Percentiles rank a stretch among this genome's conserved stretches.
Conservation (phyloP, 2,113 vertebrate species). For the Puffinus mauretanicus region DNA sequence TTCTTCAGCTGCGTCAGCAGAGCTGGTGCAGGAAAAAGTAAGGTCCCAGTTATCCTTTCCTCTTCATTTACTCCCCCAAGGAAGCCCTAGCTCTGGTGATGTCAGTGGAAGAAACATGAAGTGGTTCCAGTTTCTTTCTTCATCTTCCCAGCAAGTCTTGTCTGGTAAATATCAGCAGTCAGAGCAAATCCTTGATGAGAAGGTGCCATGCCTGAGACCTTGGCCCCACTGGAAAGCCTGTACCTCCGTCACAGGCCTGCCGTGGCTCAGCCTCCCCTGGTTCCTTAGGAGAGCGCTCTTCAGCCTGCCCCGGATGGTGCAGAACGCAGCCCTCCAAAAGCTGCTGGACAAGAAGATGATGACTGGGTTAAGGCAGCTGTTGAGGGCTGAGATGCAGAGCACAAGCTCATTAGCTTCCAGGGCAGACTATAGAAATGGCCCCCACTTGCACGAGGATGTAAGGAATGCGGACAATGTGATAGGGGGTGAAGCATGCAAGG, state of each 20-base stretch:
- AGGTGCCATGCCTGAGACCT: neutral
- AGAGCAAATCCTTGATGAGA: neutral
- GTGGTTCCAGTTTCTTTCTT: neutral
- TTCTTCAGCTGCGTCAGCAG: neutral
- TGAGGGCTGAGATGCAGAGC: slow-evolving; percentile 69
- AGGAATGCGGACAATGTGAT: slow-evolving; percentile 64
- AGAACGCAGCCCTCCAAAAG: slow-evolving; percentile 62
- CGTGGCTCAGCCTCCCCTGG: slow-evolving; percentile 2
- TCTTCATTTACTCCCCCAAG: neutral
- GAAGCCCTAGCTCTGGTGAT: neutral
- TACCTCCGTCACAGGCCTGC: slow-evolving; percentile 46
- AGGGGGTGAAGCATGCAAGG: slow-evolving; percentile 70
- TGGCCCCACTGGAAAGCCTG: neutral
- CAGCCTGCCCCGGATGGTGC: slow-evolving; percentile 54
- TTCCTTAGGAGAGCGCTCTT: slow-evolving; percentile 44
- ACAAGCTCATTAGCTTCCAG: slow-evolving; percentile 61
- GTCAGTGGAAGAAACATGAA: neutral
- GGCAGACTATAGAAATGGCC: neutral
- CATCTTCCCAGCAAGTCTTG: neutral
- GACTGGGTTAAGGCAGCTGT: slow-evolving; percentile 74
- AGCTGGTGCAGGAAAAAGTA: neutral
- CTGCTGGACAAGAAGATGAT: slow-evolving; percentile 70
- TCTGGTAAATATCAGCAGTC: neutral
- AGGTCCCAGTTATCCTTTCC: neutral
- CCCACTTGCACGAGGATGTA: slow-evolving; percentile 66